Evolutionary conservation across 2,113 vertebrate species (phyloP).

Genomic region (Osmerus eperlanus): DNA sequence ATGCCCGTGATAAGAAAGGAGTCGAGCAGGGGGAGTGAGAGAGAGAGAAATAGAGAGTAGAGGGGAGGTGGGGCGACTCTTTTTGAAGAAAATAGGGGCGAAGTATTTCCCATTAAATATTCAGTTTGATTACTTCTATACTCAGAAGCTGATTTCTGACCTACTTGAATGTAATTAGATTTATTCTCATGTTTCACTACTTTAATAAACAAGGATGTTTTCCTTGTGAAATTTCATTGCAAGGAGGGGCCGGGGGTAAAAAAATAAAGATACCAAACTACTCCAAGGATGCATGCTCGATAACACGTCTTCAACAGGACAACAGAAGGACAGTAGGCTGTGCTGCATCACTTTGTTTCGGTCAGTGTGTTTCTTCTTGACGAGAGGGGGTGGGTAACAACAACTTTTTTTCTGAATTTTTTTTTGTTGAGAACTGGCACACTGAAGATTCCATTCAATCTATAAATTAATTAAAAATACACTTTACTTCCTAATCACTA

Average conservation of each 20-base stretch:
- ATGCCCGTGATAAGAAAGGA: constrained; percentile 38
- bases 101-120: constrained; percentile 63
- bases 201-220: constrained; percentile 67
- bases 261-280: constrained; percentile 10
- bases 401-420: too few species aligned
- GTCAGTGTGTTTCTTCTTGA: too few species aligned
- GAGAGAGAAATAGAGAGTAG: neutral
- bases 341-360: too few species aligned
- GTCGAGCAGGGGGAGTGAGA: constrained; percentile 2
- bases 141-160: constrained; percentile 64
- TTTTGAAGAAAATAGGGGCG: constrained; percentile 29
- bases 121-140: constrained; percentile 65
- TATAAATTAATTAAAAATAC: too few species aligned
- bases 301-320: constrained; percentile 9
- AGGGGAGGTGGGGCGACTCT: constrained; percentile 3
- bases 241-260: constrained; percentile 16
- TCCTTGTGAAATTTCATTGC: constrained; percentile 53
- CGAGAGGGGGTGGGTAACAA: too few species aligned
- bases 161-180: constrained; percentile 72
- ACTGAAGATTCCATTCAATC: too few species aligned
- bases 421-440: too few species aligned
- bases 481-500: too few species aligned
- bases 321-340: neutral
- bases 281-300: neutral
- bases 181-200: constrained; percentile 61